Evolutionary conservation across 2,888 invertebrate genomes (phyloP), one percentile per base, ranked within the genome.

Genomic region (Phyto melanocephala): DNA sequence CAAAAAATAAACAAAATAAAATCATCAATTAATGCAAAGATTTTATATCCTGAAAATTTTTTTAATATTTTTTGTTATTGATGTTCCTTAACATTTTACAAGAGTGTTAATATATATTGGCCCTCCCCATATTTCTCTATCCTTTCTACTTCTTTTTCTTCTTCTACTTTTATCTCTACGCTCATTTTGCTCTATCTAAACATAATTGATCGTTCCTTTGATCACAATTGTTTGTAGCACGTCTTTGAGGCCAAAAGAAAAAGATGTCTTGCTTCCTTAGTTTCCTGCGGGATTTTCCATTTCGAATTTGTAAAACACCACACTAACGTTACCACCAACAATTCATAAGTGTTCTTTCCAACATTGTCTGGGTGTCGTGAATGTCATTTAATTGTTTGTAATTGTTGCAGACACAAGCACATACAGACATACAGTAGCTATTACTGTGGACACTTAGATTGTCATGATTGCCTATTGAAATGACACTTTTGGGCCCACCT

Each of bases 401-500:
- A 81, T 81, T 81, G 77, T 78, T 63, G 28, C 77, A 79, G 24
- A 71, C 4, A 42, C 42, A 42, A 28, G 28, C 42, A 50, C 22
- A 22, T 10, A 50, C 50, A 50, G 2, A 37, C 20, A 10, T 20
- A 70, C 81, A 68, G 82, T 82, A 82, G 82, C 82, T 52, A 47
- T 45, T 40, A 67, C 60, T 67, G 71, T 50, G 79, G 79, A 79
- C 82, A 82, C 70, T 79, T 79, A 71, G 58, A 75, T 75, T 68
- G 81, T 75, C 68, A 60, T 71, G 65, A 76, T 58, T 79, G 70
- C 17, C 75, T 70, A 58, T 71, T 80, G 72, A 80, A 74, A 45
- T 80, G 67, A 65, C 65, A 71, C 56, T 70, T 79, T 79, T 79
- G 67, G 79, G 79, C 79, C 79, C 79, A 80, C 79, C 79, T 74